These are phyloP conservation scores for Gopherus flavomarginatus DNA, from an alignment of 2,113 vertebrate genomes.

Conservation along the genomic window DNA sequence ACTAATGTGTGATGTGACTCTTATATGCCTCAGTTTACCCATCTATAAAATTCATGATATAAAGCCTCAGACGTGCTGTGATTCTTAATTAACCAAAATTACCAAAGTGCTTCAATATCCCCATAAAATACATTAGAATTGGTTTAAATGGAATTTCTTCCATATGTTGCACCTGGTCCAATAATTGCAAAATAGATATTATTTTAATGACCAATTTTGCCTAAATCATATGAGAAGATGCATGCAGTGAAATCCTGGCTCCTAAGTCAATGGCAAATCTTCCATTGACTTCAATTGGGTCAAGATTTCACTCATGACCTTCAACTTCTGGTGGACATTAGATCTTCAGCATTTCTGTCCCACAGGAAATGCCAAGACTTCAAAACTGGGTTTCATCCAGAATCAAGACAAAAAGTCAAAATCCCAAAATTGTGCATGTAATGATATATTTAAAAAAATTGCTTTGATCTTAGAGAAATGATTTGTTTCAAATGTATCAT, in stretches of 20 bases:
- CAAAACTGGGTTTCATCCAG: neutral
- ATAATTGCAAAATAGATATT: neutral
- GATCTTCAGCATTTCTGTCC: neutral
- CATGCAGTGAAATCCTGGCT: neutral
- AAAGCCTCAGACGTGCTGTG: neutral
- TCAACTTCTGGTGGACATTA: neutral
- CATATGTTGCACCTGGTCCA: neutral
- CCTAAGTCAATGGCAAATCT: neutral
- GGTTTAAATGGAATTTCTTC: neutral
- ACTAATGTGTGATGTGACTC: rapidly evolving
- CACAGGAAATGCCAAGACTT: neutral
- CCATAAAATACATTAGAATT: neutral
- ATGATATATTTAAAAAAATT: neutral
- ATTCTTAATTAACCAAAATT: neutral
- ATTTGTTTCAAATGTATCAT: neutral
- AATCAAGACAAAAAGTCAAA: slow-evolving; percentile 17
- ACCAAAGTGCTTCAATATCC: neutral
- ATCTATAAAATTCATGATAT: neutral
- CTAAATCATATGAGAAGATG: neutral
- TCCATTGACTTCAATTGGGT: neutral
- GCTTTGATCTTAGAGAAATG: neutral
- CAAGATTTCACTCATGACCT: neutral
- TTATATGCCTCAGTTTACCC: neutral
- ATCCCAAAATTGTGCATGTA: neutral
- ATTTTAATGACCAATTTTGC: rapidly evolving